Evolutionary conservation across 1,140 invertebrate genomes (phyloP).

Genomic region (Pentalonia nigronervosa): DNA sequence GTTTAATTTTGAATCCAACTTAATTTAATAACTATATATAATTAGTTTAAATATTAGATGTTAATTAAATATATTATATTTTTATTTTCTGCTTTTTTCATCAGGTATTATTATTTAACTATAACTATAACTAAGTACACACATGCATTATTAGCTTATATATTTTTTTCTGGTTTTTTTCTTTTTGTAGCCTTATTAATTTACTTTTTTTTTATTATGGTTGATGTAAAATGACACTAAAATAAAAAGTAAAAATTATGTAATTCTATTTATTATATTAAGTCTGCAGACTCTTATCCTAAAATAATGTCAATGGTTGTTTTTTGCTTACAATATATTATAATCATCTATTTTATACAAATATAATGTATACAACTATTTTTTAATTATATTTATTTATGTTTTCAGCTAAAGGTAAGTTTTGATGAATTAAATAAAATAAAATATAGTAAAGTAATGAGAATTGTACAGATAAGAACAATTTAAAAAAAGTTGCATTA

Average conservation of each 20-base stretch:
- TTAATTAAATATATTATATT: neutral
- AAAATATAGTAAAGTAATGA: neutral
- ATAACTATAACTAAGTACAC: neutral
- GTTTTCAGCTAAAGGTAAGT: neutral
- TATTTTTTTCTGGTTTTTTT: neutral
- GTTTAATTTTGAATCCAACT: neutral
- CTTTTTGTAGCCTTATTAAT: neutral
- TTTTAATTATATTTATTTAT: constrained; percentile 9
- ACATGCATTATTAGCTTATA: neutral
- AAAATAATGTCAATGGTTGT: neutral
- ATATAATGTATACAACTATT: neutral
- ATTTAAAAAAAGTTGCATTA: neutral
- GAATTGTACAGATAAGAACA: neutral
- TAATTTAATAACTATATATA: neutral
- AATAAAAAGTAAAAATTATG: constrained; percentile 7
- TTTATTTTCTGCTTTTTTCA: constrained; percentile 31
- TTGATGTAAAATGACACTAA: neutral
- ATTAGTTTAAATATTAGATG: neutral
- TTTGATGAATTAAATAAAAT: neutral
- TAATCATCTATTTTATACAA: neutral
- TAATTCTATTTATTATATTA: neutral
- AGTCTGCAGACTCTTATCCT: neutral
- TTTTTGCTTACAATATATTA: neutral
- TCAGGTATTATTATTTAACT: neutral
- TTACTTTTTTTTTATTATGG: neutral